Evolutionary conservation across 1,140 invertebrate species (phyloP).

Genomic region (Lethrus apterus): DNA sequence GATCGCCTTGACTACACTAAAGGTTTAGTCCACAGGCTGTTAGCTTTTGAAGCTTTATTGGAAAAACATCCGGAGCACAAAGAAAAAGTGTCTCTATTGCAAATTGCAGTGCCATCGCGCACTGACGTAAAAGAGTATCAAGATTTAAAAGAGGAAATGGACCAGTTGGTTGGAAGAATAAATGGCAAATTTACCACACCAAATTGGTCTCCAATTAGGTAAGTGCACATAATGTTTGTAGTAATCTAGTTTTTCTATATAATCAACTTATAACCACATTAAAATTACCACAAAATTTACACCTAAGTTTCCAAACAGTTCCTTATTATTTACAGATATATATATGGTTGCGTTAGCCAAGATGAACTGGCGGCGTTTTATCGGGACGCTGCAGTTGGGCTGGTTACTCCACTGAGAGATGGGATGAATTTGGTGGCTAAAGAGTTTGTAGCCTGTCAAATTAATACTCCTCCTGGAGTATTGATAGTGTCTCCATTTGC

Average conservation of each 20-base stretch:
- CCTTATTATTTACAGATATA: constrained; percentile 54
- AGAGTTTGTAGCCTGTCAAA: constrained; percentile 88
- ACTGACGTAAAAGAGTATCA: constrained; percentile 88
- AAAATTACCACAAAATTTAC: no score
- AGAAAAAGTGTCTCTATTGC: constrained; percentile 73
- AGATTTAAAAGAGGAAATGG: constrained; percentile 84
- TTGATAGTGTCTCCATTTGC: constrained; percentile 85
- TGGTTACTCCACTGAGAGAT: constrained; percentile 80
- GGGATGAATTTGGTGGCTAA: constrained; percentile 93
- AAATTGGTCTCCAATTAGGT: constrained; percentile 83
- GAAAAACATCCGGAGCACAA: constrained; percentile 81
- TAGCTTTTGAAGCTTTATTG: constrained; percentile 75
- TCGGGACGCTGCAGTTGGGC: constrained; percentile 73
- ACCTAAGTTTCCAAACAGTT: no score
- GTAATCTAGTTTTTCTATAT: constrained; percentile 3
- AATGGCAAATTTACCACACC: constrained; percentile 82
- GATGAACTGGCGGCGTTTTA: constrained; percentile 79
- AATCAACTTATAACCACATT: not conserved
- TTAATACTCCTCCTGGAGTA: constrained; percentile 78
- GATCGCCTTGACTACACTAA: constrained; percentile 89
- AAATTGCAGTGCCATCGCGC: constrained; percentile 82
- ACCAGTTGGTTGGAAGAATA: constrained; percentile 79
- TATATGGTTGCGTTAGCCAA: constrained; percentile 81
- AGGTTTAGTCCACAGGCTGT: constrained; percentile 75
- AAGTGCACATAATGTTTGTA: no score